Evolutionary conservation across 2,888 invertebrate genomes (phyloP).

Genomic region (Parnassius glacialis): DNA sequence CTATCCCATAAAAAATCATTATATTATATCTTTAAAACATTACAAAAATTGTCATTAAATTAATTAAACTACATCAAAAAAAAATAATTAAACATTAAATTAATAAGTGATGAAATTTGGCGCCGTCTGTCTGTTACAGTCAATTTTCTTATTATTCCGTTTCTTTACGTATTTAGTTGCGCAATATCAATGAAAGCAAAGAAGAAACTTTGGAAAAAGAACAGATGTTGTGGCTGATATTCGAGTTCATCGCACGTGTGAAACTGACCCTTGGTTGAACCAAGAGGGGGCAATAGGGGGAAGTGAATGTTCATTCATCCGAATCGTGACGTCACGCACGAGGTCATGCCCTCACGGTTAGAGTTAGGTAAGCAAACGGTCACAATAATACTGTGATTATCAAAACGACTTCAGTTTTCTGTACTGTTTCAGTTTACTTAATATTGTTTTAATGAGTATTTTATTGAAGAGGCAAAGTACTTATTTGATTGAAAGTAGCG

Average conservation of each 20-base stretch:
- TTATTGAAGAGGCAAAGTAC: neutral
- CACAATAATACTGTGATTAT: constrained; percentile 48
- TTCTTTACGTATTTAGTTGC: constrained; percentile 16
- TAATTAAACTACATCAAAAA: neutral
- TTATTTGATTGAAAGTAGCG: constrained; percentile 4
- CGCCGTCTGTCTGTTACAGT: neutral
- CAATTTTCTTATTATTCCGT: constrained; percentile 8
- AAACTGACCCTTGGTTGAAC: constrained; percentile 52
- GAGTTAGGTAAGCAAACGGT: constrained; percentile 47
- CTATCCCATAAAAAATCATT: too few species aligned
- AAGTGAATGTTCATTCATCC: constrained; percentile 72
- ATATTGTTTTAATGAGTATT: constrained; percentile 14
- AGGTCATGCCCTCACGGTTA: constrained; percentile 67
- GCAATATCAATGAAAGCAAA: constrained; percentile 25
- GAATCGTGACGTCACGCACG: constrained; percentile 67
- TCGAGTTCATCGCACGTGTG: constrained; percentile 49
- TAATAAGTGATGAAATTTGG: neutral
- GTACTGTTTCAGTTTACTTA: constrained; percentile 7
- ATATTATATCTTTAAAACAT: too few species aligned
- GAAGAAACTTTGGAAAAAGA: constrained; percentile 34
- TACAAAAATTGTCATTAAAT: neutral
- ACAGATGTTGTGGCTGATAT: constrained; percentile 61
- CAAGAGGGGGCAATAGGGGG: constrained; percentile 35
- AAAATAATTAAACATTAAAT: neutral
- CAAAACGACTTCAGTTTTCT: constrained; percentile 39